phyloP scores from a whole-genome alignment of 2,113 vertebrate species.

The Thinocorus orbignyianus region DNA sequence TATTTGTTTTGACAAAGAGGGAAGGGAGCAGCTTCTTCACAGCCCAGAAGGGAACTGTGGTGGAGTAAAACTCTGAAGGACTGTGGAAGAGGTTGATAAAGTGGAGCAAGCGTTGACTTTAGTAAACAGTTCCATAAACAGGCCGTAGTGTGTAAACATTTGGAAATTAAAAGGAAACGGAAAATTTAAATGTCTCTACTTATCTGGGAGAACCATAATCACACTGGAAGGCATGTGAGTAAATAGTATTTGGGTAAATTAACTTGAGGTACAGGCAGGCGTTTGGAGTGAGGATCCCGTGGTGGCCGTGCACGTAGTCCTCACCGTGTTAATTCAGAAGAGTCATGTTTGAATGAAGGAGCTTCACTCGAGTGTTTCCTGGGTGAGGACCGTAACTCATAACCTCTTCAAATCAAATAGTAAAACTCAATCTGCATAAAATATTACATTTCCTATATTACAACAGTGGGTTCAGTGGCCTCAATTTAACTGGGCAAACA shows the following conservation, averaged over 20 bases:
- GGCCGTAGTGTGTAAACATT: conserved; percentile 22
- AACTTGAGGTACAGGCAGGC: neutral
- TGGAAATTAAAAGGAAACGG: conserved; percentile 44
- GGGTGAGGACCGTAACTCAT: neutral
- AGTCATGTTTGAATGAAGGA: neutral
- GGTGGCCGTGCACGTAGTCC: neutral
- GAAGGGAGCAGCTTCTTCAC: conserved; percentile 14
- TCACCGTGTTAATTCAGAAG: neutral
- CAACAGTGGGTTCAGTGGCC: neutral
- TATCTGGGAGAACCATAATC: conserved; percentile 51
- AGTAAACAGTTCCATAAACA: conserved; percentile 54
- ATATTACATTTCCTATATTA: neutral
- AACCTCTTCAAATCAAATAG: neutral
- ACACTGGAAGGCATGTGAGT: conserved; percentile 2
- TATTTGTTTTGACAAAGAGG: conserved; percentile 17
- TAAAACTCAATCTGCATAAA: neutral
- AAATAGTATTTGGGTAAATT: conserved; percentile 30
- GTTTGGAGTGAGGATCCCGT: neutral
- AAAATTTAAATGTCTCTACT: conserved; percentile 19
- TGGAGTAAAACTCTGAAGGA: neutral
- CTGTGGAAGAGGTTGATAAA: conserved; percentile 35
- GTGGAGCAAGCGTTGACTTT: conserved; percentile 10
- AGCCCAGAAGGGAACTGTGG: neutral
- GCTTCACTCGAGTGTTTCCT: neutral
- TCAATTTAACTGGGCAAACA: neutral